Conservation (phyloP, 2,113 vertebrate genomes). For the Lamprologus tigripictilis region DNA sequence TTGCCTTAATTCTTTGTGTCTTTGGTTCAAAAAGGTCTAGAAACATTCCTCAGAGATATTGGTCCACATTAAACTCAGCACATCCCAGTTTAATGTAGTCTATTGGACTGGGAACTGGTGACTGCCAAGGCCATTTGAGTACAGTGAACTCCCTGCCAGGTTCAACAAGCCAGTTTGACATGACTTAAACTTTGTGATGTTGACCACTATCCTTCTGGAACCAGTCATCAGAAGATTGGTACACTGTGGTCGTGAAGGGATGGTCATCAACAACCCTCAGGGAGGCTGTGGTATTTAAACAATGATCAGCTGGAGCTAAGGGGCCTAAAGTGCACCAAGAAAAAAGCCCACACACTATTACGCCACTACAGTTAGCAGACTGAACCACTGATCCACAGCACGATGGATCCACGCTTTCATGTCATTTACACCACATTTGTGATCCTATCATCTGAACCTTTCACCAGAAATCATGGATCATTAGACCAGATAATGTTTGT, state of each 20-base stretch:
- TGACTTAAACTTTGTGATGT: background rate
- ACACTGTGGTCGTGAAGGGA: background rate
- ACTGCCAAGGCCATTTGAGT: background rate
- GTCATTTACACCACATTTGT: background rate
- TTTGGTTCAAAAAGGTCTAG: background rate
- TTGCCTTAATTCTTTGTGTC: background rate
- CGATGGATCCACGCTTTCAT: background rate
- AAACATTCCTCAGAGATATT: background rate
- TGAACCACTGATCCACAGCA: background rate
- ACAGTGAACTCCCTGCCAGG: background rate
- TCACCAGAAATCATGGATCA: background rate
- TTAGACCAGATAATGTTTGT: background rate
- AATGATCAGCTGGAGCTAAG: background rate
- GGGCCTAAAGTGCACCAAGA: background rate
- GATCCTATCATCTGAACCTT: background rate
- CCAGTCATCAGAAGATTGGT: background rate
- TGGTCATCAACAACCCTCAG: background rate
- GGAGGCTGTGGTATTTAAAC: background rate
- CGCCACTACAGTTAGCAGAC: background rate
- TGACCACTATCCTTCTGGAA: background rate
- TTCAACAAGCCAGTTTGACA: background rate
- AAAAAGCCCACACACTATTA: background rate
- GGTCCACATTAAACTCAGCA: background rate
- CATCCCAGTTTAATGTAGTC: background rate
- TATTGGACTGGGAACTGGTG: background rate